A percentile compares a stretch with the other conserved stretches of the same genome.
phyloP scores from a whole-genome alignment of 1,140 invertebrate species.

The Aphaenogaster rudis region DNA sequence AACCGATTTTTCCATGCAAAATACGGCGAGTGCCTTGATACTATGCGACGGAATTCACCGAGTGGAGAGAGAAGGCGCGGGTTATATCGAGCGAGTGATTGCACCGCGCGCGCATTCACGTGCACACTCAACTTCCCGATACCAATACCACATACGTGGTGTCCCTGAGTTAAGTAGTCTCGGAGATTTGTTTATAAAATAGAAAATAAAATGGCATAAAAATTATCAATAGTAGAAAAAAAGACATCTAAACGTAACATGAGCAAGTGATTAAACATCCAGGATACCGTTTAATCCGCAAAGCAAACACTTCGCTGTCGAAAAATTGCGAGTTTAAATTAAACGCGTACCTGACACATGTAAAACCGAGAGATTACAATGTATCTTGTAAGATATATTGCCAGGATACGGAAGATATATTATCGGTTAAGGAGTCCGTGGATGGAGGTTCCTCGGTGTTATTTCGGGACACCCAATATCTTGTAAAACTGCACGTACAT shows the following conservation, averaged over 20 bases:
- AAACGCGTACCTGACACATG: neutral
- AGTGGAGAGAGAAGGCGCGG: conserved; percentile 2
- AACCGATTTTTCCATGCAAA: conserved; percentile 26
- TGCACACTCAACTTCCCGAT: conserved; percentile 18
- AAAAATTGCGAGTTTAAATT: conserved; percentile 11
- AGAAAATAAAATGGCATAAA: neutral
- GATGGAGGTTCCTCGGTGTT: conserved; percentile 6
- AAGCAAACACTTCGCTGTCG: neutral
- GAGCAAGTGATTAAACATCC: neutral
- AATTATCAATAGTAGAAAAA: neutral
- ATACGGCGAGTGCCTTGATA: conserved; percentile 9
- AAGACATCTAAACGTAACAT: neutral
- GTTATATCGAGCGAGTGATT: conserved; percentile 46
- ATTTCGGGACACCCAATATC: conserved; percentile 17
- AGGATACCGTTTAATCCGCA: neutral
- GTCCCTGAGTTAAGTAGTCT: conserved; percentile 16
- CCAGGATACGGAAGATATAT: conserved; percentile 21
- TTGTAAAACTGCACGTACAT: conserved; percentile 1
- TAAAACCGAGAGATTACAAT: conserved; percentile 18
- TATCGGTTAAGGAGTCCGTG: neutral
- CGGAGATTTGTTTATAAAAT: conserved; percentile 2
- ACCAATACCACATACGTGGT: conserved; percentile 1
- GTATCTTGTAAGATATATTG: conserved; percentile 19
- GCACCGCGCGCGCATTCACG: neutral
- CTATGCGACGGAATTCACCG: conserved; percentile 17